phyloP scores from a whole-genome alignment of 2,797 vertebrate genomes.

The Cheirogaleus major region DNA sequence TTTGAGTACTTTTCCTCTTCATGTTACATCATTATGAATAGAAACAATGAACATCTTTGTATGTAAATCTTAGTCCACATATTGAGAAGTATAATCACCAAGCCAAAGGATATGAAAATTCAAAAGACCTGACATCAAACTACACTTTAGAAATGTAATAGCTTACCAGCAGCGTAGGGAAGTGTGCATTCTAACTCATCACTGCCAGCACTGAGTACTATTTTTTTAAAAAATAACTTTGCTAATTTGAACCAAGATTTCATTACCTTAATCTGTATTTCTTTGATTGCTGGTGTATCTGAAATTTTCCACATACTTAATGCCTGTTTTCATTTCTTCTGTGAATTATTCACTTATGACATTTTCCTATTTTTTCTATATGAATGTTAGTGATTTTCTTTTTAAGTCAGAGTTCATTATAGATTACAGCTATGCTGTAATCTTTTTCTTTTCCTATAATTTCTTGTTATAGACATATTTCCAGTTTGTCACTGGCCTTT shows the following conservation, averaged over 20 bases:
- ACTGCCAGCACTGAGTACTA: background rate
- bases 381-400: background rate
- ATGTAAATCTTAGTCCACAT: background rate
- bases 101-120: background rate
- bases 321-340: background rate
- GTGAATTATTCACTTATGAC: background rate
- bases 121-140: background rate
- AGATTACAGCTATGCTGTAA: background rate
- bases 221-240: background rate
- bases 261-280: background rate
- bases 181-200: background rate
- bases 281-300: background rate
- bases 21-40: background rate
- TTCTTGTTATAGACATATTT: background rate
- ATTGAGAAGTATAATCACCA: background rate
- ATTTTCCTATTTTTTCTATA: background rate
- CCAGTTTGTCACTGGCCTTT: background rate
- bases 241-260: background rate
- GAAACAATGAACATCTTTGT: background rate
- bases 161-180: background rate
- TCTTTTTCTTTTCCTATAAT: background rate
- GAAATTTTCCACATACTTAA: background rate
- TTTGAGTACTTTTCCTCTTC: background rate
- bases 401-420: background rate
- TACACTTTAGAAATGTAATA: too few relatives aligned